Evolutionary conservation across 2,888 invertebrate genomes (phyloP).

Genomic region (Seira ritae): DNA sequence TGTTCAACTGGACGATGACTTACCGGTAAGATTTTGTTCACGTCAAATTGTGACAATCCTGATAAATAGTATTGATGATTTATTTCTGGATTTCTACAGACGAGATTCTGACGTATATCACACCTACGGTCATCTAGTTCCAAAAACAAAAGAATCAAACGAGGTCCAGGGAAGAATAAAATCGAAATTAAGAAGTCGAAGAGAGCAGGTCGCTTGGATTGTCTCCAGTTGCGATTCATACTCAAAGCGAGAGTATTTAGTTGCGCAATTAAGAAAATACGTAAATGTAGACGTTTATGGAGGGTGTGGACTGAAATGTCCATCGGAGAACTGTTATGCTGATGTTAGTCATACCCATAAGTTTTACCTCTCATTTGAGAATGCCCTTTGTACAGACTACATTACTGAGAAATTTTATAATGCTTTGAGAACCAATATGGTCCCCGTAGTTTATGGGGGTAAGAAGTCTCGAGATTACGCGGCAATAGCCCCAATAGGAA

Average conservation of each 20-base stretch:
- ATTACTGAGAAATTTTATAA: slow-evolving; percentile 62
- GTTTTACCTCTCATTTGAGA: slow-evolving; percentile 63
- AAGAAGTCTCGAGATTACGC: slow-evolving; percentile 15
- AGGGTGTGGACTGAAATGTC: slow-evolving; percentile 49
- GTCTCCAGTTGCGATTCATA: slow-evolving; percentile 49
- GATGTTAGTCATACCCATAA: slow-evolving; percentile 36
- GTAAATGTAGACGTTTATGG: slow-evolving; percentile 59
- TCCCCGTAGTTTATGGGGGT: slow-evolving; percentile 62
- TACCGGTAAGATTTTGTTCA: slow-evolving; percentile 27
- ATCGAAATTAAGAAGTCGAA: not conserved
- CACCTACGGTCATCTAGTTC: slow-evolving; percentile 46
- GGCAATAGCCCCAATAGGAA: slow-evolving; percentile 58
- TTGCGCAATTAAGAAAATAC: slow-evolving; percentile 37
- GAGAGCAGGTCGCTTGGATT: slow-evolving; percentile 54
- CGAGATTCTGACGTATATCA: slow-evolving; percentile 59
- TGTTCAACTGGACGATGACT: slow-evolving; percentile 55
- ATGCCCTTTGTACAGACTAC: slow-evolving; percentile 61
- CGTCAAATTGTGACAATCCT: too few relatives aligned
- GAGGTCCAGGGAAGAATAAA: not conserved
- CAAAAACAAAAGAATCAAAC: not conserved
- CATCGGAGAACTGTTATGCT: slow-evolving; percentile 26
- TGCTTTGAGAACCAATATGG: slow-evolving; percentile 31
- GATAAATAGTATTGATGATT: too few relatives aligned
- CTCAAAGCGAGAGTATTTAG: slow-evolving; percentile 55
- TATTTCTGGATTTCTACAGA: not conserved